A percentile compares a stretch with the other conserved stretches of the same genome.
phyloP scores from a whole-genome alignment of 1,140 invertebrate genomes.

The Leptinotarsa lineolata region DNA sequence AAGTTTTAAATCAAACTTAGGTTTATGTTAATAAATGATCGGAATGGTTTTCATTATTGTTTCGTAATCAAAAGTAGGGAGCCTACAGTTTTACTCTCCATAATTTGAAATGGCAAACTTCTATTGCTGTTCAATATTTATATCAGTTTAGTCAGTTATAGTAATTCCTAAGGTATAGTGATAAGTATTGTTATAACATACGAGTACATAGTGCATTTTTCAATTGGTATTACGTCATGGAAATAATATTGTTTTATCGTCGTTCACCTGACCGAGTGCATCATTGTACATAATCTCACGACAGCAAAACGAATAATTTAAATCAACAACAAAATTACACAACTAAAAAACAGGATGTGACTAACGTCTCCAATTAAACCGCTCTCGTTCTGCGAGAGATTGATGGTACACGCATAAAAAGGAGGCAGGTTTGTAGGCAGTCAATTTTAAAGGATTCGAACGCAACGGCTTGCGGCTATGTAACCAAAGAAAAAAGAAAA shows the following conservation, averaged over 20 bases:
- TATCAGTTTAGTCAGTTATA: too few species aligned
- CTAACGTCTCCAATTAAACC: conserved; percentile 33
- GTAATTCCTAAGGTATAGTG: too few species aligned
- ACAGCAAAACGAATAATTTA: neutral
- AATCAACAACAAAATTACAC: neutral
- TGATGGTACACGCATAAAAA: neutral
- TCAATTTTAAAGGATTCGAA: neutral
- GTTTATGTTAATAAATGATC: too few species aligned
- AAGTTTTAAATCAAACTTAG: too few species aligned
- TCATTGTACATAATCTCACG: neutral
- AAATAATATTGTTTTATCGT: neutral
- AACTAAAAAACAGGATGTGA: conserved; percentile 33
- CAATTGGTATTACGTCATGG: too few species aligned
- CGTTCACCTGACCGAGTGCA: neutral
- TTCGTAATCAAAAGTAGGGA: too few species aligned
- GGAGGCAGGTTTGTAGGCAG: neutral
- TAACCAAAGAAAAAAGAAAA: neutral
- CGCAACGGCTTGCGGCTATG: neutral
- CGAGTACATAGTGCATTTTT: too few species aligned
- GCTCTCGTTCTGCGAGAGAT: neutral
- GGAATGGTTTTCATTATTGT: too few species aligned
- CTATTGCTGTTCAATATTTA: too few species aligned
- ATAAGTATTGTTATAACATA: too few species aligned
- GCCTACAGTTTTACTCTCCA: too few species aligned
- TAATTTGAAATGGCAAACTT: too few species aligned